phyloP scores from a whole-genome alignment of 2,113 vertebrate genomes.

The Gavia stellata region DNA sequence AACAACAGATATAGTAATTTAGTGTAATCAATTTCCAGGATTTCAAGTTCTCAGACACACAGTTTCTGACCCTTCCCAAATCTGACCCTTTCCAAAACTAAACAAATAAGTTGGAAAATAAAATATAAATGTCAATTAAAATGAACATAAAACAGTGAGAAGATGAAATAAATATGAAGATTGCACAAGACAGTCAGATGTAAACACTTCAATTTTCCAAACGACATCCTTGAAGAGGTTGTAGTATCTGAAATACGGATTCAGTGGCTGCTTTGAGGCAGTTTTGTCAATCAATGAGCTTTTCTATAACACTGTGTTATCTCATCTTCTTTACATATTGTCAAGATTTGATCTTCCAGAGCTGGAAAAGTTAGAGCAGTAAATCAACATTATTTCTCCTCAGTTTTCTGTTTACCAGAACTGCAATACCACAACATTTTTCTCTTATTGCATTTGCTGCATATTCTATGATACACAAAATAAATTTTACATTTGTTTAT shows the following conservation, averaged over 20 bases:
- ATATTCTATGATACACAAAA: neutral
- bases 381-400: neutral
- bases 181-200: slow-evolving; percentile 86
- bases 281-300: slow-evolving; percentile 56
- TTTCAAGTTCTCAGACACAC: slow-evolving; percentile 59
- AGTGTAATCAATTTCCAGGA: slow-evolving; percentile 53
- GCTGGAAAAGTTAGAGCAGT: slow-evolving; percentile 70
- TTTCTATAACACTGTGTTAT: slow-evolving; percentile 49
- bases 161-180: slow-evolving; percentile 91
- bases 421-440: neutral
- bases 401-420: neutral
- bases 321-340: slow-evolving; percentile 50
- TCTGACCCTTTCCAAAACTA: slow-evolving; percentile 36
- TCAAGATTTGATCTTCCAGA: slow-evolving; percentile 99
- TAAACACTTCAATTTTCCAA: slow-evolving; percentile 79
- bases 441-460: neutral
- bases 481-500: neutral
- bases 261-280: slow-evolving; percentile 63
- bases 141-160: slow-evolving; percentile 77
- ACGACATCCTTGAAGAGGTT: slow-evolving; percentile 54
- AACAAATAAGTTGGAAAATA: slow-evolving; percentile 71
- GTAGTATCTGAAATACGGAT: slow-evolving; percentile 65
- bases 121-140: slow-evolving; percentile 74
- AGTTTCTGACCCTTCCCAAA: slow-evolving; percentile 67
- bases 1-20: slow-evolving; percentile 19